Conservation (phyloP, 2,797 vertebrate genomes). For the Anabas testudineus region DNA sequence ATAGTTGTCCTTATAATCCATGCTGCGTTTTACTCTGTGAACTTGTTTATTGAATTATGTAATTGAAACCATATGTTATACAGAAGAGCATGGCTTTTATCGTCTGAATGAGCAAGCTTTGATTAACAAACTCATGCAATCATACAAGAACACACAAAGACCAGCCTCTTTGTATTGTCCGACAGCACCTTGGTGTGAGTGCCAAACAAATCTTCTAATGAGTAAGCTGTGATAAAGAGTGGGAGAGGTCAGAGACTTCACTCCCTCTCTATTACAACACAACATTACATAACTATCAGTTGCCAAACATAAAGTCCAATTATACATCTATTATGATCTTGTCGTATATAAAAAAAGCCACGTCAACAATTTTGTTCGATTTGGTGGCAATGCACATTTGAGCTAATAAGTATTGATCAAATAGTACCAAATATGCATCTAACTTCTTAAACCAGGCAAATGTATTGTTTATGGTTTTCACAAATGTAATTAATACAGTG, state of each 20-base stretch:
- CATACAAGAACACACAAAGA: conserved; percentile 11
- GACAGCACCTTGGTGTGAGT: neutral
- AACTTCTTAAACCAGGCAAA: no score
- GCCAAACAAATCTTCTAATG: conserved; percentile 16
- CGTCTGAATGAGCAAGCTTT: neutral
- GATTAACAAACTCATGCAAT: neutral
- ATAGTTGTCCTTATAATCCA: no score
- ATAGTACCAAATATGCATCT: no score
- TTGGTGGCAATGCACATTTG: no score
- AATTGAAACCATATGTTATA: neutral
- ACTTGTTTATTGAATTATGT: no score
- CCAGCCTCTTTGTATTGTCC: conserved; percentile 1
- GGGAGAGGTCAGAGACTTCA: conserved; percentile 34
- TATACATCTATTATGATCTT: conserved; percentile 1
- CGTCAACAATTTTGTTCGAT: no score
- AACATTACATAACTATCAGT: conserved; percentile 1
- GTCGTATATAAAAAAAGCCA: neutral
- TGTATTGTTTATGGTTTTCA: no score
- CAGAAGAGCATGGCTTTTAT: neutral
- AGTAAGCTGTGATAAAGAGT: conserved; percentile 11
- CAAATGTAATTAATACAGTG: no score
- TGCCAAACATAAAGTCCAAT: neutral
- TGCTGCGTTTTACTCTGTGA: no score
- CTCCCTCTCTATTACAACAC: neutral
- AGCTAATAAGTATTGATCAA: no score